phyloP scores from a whole-genome alignment of 2,113 vertebrate species.

The Cisticola juncidis region DNA sequence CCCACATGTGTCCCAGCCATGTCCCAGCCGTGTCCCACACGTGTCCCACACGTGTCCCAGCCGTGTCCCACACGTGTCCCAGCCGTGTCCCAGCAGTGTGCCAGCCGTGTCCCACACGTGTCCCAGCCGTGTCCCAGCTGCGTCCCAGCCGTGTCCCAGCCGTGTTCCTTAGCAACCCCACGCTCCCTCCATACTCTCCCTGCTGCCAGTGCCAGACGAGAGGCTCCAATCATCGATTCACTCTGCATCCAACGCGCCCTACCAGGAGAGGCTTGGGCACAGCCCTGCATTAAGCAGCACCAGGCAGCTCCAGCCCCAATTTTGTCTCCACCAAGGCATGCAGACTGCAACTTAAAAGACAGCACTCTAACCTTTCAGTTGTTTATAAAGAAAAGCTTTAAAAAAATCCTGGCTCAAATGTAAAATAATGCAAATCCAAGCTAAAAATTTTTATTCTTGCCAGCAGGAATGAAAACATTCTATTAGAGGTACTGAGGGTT shows the following conservation, averaged over 20 bases:
- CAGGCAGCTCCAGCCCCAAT: not conserved
- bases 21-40: too few relatives aligned
- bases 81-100: too few relatives aligned
- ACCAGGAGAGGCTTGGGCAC: not conserved
- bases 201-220: not conserved
- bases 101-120: too few relatives aligned
- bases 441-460: constrained; percentile 17
- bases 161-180: constrained; percentile 14
- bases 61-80: too few relatives aligned
- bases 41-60: not conserved
- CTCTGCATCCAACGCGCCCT: not conserved
- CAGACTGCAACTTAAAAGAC: not conserved
- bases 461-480: constrained; percentile 56
- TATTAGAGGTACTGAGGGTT: constrained; percentile 75
- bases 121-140: too few relatives aligned
- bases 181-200: not conserved
- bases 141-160: too few relatives aligned
- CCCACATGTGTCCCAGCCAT: too few relatives aligned
- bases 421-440: constrained; percentile 33
- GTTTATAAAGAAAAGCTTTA: not conserved
- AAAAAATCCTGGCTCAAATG: not conserved
- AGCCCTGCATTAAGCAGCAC: not conserved
- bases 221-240: not conserved
- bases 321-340: not conserved
- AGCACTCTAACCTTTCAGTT: not conserved